phyloP scores from a whole-genome alignment of 2,888 invertebrate species.

The Campoletis raptor region DNA sequence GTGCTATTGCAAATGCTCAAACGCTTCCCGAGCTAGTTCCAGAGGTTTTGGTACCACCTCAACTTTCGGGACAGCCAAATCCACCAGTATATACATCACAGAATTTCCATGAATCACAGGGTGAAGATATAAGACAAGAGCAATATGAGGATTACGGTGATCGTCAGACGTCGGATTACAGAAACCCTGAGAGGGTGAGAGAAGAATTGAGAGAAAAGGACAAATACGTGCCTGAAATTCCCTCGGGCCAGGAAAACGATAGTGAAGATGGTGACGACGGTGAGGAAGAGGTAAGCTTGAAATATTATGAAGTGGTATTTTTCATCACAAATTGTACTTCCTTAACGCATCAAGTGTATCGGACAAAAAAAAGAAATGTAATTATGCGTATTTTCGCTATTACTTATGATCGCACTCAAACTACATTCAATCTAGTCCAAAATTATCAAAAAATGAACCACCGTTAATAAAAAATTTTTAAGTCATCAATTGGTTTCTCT shows the following conservation, averaged over 20 bases:
- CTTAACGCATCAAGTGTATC: no score
- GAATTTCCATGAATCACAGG: slow-evolving; percentile 74
- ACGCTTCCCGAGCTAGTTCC: slow-evolving; percentile 73
- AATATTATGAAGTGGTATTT: neutral
- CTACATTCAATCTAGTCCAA: neutral
- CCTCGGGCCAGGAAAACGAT: slow-evolving; percentile 44
- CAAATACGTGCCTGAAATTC: slow-evolving; percentile 59
- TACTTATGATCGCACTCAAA: no score
- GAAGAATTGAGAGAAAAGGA: slow-evolving; percentile 54
- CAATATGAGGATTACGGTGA: slow-evolving; percentile 66
- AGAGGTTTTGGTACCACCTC: slow-evolving; percentile 79
- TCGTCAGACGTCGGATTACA: slow-evolving; percentile 60
- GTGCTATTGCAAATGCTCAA: slow-evolving; percentile 74
- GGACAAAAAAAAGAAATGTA: no score
- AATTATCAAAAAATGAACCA: neutral
- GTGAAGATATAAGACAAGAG: slow-evolving; percentile 53
- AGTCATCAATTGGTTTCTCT: slow-evolving; percentile 1
- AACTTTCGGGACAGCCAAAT: slow-evolving; percentile 77
- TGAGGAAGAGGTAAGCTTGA: slow-evolving; percentile 65
- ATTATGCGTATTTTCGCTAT: no score
- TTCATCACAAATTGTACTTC: neutral
- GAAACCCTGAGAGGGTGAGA: slow-evolving; percentile 51
- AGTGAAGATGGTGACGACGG: slow-evolving; percentile 58
- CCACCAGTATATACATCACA: slow-evolving; percentile 80
- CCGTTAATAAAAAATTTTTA: neutral